Evolutionary conservation across 1,140 invertebrate genomes (phyloP), one percentile per base, ranked within the genome.

Genomic region (Caenorhabditis tropicalis): DNA sequence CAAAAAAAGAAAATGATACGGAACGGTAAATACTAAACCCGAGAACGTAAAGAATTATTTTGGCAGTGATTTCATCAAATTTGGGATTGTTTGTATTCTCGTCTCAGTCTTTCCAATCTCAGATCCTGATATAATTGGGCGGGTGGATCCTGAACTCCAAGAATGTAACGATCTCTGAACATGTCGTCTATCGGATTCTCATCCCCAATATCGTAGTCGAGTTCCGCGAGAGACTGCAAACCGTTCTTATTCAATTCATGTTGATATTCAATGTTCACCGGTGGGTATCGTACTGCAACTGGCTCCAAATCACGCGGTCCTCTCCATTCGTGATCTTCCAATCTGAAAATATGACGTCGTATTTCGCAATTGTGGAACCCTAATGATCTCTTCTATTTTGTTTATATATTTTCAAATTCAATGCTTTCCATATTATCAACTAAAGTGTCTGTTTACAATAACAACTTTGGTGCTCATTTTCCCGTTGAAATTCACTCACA

Each of bases 131-230:
- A 74, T 2, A 86, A 53, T 27, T 86, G 82, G 6, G 82, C 43
- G 7, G 82, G 82, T 31, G 79, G 70, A 51, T 84, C 85, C 27
- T 86, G 70, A 24, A 81, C 74, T 36, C 82, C 85, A 31, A 86
- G 86, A 36, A 86, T 86, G 74, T 86, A 86, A n/a, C 85, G 87
- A 33, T 83, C 79, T 43, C 82, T 53, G 27, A 86, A 70, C 85
- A 86, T 86, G 27, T 86, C 82, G 9, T 79, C 85, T 0, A 86
- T 81, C 0, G 83, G 49, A 16, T 79, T 48, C 36, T 84, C 83
- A 15, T 84, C 83, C 1, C 65, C 83, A 27, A 65, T 81, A 19
- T 84, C 83, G 27, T 80, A 84, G 31, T 84, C 83, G 2, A 84
- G 27, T 3, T 70, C 83, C 2, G 65, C 58, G 0, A 84, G 56